phyloP scores from a whole-genome alignment of 2,797 vertebrate species.

The Esox lucius region DNA sequence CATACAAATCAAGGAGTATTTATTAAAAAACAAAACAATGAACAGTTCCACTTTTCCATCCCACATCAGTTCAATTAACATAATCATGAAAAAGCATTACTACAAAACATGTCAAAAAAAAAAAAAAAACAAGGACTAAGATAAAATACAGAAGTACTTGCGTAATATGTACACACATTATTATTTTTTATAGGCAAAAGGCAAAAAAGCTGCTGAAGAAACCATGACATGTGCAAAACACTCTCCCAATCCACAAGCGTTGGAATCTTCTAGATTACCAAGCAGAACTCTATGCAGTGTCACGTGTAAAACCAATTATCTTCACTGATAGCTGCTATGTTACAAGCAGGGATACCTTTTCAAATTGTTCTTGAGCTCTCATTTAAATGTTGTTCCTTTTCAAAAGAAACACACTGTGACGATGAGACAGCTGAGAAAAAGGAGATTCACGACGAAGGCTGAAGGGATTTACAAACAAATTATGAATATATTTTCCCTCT shows the following conservation, averaged over 20 bases:
- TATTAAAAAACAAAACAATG: conserved; percentile 74
- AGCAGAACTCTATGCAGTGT: conserved; percentile 28
- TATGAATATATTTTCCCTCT: conserved; percentile 42
- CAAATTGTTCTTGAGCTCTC: conserved; percentile 22
- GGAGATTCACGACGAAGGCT: conserved; percentile 53
- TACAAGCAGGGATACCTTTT: conserved; percentile 39
- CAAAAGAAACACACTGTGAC: conserved; percentile 25
- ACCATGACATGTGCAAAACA: conserved; percentile 73
- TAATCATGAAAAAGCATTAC: conserved; percentile 78
- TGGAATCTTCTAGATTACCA: conserved; percentile 15
- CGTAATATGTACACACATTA: conserved; percentile 77
- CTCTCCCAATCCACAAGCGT: conserved; percentile 65
- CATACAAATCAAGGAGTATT: conserved; percentile 63
- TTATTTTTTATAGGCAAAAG: conserved; percentile 74
- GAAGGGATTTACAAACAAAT: conserved; percentile 41
- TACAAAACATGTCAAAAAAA: conserved; percentile 76
- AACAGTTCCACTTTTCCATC: conserved; percentile 69
- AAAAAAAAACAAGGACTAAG: conserved; percentile 50
- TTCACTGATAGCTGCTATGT: conserved; percentile 40
- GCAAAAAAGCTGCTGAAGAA: conserved; percentile 70
- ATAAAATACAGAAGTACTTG: conserved; percentile 69
- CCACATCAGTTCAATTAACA: conserved; percentile 69
- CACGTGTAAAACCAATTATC: conserved; percentile 27
- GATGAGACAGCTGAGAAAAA: conserved; percentile 27
- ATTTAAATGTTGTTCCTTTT: conserved; percentile 6